Evolutionary conservation across 2,888 invertebrate species (phyloP), one percentile per base, ranked within the genome.

Genomic region (Acanthopleura granulata): DNA sequence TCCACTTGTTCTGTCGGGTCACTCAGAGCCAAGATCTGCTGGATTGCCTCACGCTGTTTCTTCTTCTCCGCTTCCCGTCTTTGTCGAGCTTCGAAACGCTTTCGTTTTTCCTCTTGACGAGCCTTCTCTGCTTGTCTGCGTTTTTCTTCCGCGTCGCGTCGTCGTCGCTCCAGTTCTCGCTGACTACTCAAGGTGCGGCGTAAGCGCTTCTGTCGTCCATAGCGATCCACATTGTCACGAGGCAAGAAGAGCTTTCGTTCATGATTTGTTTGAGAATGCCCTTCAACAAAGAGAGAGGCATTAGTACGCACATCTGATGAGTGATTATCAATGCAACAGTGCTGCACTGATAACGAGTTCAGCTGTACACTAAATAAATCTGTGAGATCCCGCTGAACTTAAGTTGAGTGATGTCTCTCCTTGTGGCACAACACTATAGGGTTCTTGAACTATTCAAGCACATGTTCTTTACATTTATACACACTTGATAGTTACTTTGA

Each of bases 91-190:
- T 66, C 66, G 6, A 66, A 27, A 27, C 66, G 66, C 25, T 25
- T 66, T 66, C 12, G 18, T 16, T 6, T 22, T 25, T 66, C 66
- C 29, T 66, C 66, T 66, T 22, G 3, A 6, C 25, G 66, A 16
- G 15, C 16, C 27, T 66, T 15, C 29, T 66, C 25, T 16, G 22
- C 66, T 25, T 66, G 66, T 66, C 66, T 22, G 16, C 66, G 22
- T 25, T 25, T 66, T 25, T 66, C 66, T 27, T 66, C 66, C 6
- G 66, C 66, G 3, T 66, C 66, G 22, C 29, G 66, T 66, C 66
- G 66, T 6, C 40, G 40, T 40, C 40, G 40, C 12, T 57, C 57
- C 57, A 57, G 12, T 22, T 57, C 57, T 22, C 57, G 18, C n/a
- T n/a, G 22, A n/a, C n/a, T n/a, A 22, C 57, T 57, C 3, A 22